phyloP scores from a whole-genome alignment of 2,888 invertebrate genomes.

The Tanypteryx hageni region DNA sequence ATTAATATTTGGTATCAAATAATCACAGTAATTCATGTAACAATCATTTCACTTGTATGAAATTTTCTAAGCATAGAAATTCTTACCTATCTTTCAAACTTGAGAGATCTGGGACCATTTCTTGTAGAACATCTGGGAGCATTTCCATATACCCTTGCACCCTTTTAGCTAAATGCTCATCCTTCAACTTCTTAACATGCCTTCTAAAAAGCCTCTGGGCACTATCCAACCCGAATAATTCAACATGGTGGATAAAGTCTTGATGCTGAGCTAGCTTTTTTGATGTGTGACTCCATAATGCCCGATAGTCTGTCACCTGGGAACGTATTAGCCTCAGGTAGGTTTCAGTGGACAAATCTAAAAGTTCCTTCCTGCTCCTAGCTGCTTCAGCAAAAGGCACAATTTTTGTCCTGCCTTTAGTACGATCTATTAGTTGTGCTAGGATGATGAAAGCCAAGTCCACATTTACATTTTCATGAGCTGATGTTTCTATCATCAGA shows the following conservation, averaged over 20 bases:
- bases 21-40: background rate
- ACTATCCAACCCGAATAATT: constrained; percentile 91
- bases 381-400: constrained; percentile 90
- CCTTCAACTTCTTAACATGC: constrained; percentile 88
- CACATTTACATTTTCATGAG: constrained; percentile 97
- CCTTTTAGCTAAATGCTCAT: constrained; percentile 87
- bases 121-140: constrained; percentile 86
- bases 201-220: constrained; percentile 87
- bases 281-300: constrained; percentile 91
- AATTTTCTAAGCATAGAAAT: background rate
- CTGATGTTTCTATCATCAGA: constrained; percentile 94
- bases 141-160: constrained; percentile 87
- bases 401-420: constrained; percentile 85
- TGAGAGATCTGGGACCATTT: constrained; percentile 87
- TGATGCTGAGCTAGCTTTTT: constrained; percentile 91
- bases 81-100: constrained; percentile 80
- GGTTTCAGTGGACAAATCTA: constrained; percentile 94
- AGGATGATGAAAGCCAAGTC: constrained; percentile 93
- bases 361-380: constrained; percentile 88
- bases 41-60: background rate
- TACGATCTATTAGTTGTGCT: constrained; percentile 94
- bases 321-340: constrained; percentile 91
- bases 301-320: constrained; percentile 84
- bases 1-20: too few relatives aligned
- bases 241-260: constrained; percentile 92